phyloP scores from a whole-genome alignment of 2,888 invertebrate species.

The Drosophila fungiperda region DNA sequence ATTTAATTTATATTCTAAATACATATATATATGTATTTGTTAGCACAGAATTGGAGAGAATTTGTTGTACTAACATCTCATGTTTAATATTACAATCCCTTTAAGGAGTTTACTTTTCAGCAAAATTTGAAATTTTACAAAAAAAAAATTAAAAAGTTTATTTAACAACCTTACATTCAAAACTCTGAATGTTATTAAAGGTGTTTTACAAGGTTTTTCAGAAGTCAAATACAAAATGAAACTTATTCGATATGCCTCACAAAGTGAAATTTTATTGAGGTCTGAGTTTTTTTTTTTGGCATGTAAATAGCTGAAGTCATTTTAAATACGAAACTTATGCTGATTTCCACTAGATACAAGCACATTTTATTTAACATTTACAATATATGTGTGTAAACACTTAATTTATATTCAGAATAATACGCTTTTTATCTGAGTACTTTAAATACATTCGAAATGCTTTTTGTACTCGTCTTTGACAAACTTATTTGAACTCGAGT shows the following conservation, averaged over 20 bases:
- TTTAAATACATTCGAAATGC: slow-evolving; percentile 43
- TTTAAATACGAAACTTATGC: slow-evolving; percentile 6
- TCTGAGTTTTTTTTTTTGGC: slow-evolving; percentile 35
- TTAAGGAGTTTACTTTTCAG: slow-evolving; percentile 4
- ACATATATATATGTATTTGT: slow-evolving; percentile 5
- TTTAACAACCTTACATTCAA: neutral
- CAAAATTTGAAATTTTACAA: neutral
- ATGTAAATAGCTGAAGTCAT: slow-evolving; percentile 4
- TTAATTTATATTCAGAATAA: slow-evolving; percentile 67
- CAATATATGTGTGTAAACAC: slow-evolving; percentile 7
- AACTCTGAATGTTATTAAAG: neutral
- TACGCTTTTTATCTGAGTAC: slow-evolving; percentile 66
- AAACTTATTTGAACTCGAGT: slow-evolving; percentile 33
- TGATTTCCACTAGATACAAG: neutral
- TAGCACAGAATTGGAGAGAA: slow-evolving; percentile 53
- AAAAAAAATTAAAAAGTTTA: neutral
- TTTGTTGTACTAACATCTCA: slow-evolving; percentile 16
- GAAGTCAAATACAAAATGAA: slow-evolving; percentile 1
- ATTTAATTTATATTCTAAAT: neutral
- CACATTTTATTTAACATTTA: slow-evolving; percentile 12
- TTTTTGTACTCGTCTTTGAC: slow-evolving; percentile 44
- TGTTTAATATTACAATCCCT: neutral
- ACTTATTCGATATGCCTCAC: neutral
- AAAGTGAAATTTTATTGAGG: neutral
- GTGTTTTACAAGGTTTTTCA: neutral